These are phyloP conservation scores for Acrocephalus scirpaceus DNA, from an alignment of 2,797 vertebrate genomes.

Conservation along the genomic window DNA sequence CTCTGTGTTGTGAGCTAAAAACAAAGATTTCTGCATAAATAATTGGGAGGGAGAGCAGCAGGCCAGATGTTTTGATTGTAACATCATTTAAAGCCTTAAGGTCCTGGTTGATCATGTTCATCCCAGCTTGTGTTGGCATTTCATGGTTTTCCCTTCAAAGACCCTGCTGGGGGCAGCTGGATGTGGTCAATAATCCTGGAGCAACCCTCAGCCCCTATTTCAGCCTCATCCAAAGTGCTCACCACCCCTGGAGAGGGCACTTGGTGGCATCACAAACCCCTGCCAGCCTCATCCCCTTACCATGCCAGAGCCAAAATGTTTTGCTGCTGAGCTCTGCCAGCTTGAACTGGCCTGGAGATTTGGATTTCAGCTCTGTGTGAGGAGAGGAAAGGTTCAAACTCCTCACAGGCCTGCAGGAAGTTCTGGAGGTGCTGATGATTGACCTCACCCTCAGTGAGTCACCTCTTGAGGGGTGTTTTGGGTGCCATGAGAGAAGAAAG, in stretches of 20 bases:
- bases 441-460: fast-evolving
- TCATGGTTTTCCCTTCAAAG: not conserved
- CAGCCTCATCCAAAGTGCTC: not conserved
- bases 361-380: not conserved
- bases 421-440: not conserved
- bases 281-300: not conserved
- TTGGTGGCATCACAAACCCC: not conserved
- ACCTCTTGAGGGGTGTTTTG: not conserved
- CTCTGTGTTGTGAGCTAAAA: not conserved
- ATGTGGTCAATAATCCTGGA: not conserved
- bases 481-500: not conserved
- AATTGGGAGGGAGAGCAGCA: not conserved
- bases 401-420: not conserved
- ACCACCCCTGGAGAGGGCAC: not conserved
- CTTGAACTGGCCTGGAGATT: not conserved
- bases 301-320: not conserved
- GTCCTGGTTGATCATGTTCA: fast-evolving
- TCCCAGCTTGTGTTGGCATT: not conserved
- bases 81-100: not conserved
- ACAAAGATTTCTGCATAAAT: not conserved
- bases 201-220: not conserved
- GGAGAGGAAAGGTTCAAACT: not conserved
- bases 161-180: not conserved
- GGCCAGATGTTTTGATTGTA: not conserved
- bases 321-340: not conserved